Evolutionary conservation across 2,113 vertebrate species (phyloP), one percentile per base, ranked within the genome.

Genomic region (Ascaphus truei): DNA sequence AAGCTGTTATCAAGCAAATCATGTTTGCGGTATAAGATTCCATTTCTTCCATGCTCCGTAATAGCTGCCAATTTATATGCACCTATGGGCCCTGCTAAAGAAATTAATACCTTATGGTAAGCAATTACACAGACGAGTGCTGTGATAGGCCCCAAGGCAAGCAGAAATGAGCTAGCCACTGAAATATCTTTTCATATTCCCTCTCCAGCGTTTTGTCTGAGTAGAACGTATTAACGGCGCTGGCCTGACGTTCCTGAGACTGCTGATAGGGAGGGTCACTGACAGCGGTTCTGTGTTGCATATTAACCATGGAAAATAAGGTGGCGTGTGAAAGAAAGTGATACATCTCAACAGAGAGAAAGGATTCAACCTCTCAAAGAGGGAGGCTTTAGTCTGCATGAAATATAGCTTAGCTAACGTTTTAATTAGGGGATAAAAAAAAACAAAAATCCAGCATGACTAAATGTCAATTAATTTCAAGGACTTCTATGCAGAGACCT

Each of bases 21-120:
- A 0, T 11, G 4, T 16, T 1, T 71, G 72, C 60, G 72, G 18
- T 62, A 68, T 30, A 3, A 67, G 59, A 39, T 23, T 65, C 2
- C 10, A 72, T 67, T 57, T 76, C 4, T 71, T 34, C 56, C 71
- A 65, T 45, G 25, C 2, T 15, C 20, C 53, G 37, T 60, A 7
- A 48, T 68, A 71, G 68, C 37, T 61, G 50, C 48, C 60, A 39
- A 13, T 48, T 62, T 67, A 61, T 71, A 74, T 68, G 64, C 13
- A 51, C 27, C 76, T 1, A 0, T 37, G 64, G 39, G 20, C 52
- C 73, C 10, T 15, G 1, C 47, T 71, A 64, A 66, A 58, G 33
- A 36, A 76, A 73, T 60, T 48, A 73, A 68, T 25, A 60, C 25
- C 34, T 65, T 36, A 23, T 33, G 22, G 34, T 52, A 66, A 73